A percentile compares a stretch with the other conserved stretches of the same genome.
Conservation (phyloP, 2,797 vertebrate species). For the Myoxocephalus aenaeus region DNA sequence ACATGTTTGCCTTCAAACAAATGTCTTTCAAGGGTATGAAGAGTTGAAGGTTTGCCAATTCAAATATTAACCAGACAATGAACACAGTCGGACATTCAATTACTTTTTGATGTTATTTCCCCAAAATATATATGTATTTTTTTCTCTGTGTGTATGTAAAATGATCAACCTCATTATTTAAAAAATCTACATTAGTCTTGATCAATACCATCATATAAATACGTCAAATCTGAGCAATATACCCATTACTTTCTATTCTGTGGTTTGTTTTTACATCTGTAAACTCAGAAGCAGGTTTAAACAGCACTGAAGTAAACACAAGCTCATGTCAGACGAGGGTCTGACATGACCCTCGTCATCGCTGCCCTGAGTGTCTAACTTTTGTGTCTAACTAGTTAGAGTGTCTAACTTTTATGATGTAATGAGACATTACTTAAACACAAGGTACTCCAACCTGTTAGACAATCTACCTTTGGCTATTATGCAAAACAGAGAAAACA, state of each 20-base stretch:
- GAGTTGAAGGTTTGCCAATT: slow-evolving; percentile 11
- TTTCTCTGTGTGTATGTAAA: not conserved
- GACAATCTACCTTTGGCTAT: not conserved
- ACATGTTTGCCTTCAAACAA: not conserved
- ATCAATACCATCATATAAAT: not conserved
- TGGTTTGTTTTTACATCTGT: not conserved
- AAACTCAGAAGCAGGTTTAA: slow-evolving; percentile 2
- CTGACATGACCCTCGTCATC: too few relatives aligned
- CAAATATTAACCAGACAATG: slow-evolving; percentile 32
- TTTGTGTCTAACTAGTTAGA: too few relatives aligned
- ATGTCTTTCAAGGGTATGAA: slow-evolving; percentile 1
- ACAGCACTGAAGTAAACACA: not conserved
- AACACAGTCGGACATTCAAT: slow-evolving; percentile 11
- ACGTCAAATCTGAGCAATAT: slow-evolving; percentile 28
- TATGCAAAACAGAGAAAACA: slow-evolving; percentile 4
- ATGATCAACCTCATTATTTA: slow-evolving; percentile 6
- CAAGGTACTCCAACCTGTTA: not conserved
- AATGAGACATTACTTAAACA: not conserved
- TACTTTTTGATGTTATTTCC: slow-evolving; percentile 1
- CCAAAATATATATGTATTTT: not conserved
- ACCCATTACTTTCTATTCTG: slow-evolving; percentile 42
- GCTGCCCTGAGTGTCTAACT: not conserved
- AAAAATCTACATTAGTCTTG: not conserved
- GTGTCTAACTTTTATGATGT: not conserved
- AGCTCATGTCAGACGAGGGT: not conserved